phyloP scores from a whole-genome alignment of 2,888 invertebrate genomes.

The Galerucella calmariensis region DNA sequence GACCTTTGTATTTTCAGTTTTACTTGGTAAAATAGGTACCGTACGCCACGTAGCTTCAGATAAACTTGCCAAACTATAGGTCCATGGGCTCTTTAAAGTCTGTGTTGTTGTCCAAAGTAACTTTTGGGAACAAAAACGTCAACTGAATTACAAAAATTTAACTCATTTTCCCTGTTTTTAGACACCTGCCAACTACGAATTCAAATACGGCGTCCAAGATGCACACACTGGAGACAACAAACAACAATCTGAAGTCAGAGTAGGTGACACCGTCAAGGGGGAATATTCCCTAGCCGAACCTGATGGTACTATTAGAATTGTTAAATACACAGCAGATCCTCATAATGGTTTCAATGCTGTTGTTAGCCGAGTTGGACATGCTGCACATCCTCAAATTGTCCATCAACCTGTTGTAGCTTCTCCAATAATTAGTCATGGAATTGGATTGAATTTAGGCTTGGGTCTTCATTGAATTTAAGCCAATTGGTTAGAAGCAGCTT shows the following conservation, averaged over 20 bases:
- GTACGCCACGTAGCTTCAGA: too few species aligned
- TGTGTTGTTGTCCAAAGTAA: too few species aligned
- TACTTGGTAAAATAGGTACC: too few species aligned
- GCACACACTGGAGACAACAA: slow-evolving; percentile 71
- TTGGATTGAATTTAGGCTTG: not conserved
- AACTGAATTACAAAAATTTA: too few species aligned
- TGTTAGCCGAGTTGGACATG: slow-evolving; percentile 74
- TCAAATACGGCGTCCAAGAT: slow-evolving; percentile 70
- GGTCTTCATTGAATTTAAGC: not conserved
- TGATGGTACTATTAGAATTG: slow-evolving; percentile 57
- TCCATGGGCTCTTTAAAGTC: too few species aligned
- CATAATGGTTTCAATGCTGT: slow-evolving; percentile 79
- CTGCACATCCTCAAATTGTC: slow-evolving; percentile 58
- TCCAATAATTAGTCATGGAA: slow-evolving; percentile 6
- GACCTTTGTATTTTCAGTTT: too few species aligned
- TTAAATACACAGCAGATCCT: slow-evolving; percentile 63
- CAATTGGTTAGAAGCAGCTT: not conserved
- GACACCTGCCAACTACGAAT: slow-evolving; percentile 66
- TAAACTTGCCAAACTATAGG: too few species aligned
- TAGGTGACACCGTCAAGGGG: slow-evolving; percentile 68
- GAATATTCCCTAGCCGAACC: slow-evolving; percentile 58
- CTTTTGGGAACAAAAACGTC: too few species aligned
- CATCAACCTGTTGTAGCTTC: slow-evolving; percentile 45
- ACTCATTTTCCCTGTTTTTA: slow-evolving; percentile 29
- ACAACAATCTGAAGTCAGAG: slow-evolving; percentile 69